Percentiles rank a stretch among this genome's conserved stretches.
Evolutionary conservation across 1,140 invertebrate genomes (phyloP).

Genomic region (Brachionus koreanus): DNA sequence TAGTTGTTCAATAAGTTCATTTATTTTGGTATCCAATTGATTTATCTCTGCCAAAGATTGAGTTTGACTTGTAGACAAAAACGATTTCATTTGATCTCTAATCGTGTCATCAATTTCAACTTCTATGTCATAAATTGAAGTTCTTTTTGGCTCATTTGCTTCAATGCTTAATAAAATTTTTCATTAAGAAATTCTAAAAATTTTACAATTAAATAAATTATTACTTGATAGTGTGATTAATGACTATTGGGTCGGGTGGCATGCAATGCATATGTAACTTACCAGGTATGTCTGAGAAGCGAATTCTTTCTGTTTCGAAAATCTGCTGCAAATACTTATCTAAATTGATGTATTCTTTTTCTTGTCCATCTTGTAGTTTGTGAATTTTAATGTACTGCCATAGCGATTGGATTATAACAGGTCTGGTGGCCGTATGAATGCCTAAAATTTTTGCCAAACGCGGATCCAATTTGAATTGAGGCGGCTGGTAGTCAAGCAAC

Average conservation of each 20-base stretch:
- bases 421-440: constrained; percentile 72
- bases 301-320: constrained; percentile 86
- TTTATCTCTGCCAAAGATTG: constrained; percentile 33
- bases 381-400: constrained; percentile 99
- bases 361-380: constrained; percentile 67
- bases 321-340: constrained; percentile 91
- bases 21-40: constrained; percentile 67
- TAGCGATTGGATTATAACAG: constrained; percentile 89
- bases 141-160: constrained; percentile 86
- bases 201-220: constrained; percentile 47
- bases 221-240: constrained; percentile 84
- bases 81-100: constrained; percentile 11
- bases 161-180: constrained; percentile 60
- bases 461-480: constrained; percentile 96
- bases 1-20: constrained; percentile 97
- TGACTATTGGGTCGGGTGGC: constrained; percentile 95
- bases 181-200: constrained; percentile 43
- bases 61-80: not conserved
- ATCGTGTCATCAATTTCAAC: constrained; percentile 74
- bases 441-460: constrained; percentile 87
- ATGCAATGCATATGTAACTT: constrained; percentile 87
- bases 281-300: constrained; percentile 97
- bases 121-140: constrained; percentile 98
- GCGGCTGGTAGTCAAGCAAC: constrained; percentile 93
- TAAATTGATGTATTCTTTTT: constrained; percentile 92